phyloP scores from a whole-genome alignment of 2,888 invertebrate genomes.

The Catocala nupta region DNA sequence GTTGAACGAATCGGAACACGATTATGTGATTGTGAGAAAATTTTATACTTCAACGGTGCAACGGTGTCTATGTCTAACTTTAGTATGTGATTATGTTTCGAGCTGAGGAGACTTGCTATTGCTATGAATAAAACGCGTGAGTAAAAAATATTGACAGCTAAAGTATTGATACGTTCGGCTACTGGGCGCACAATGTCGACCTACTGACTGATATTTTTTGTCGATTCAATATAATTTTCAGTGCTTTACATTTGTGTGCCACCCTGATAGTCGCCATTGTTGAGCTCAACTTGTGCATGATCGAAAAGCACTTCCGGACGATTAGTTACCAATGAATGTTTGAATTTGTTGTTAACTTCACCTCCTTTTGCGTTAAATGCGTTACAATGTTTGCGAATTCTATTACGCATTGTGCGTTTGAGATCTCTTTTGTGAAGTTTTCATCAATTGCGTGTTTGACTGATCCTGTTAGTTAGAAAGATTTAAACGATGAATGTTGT shows the following conservation, averaged over 20 bases:
- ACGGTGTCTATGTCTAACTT: constrained; percentile 71
- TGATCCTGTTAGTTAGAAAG: constrained; percentile 69
- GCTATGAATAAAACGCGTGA: constrained; percentile 84
- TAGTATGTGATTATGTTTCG: constrained; percentile 79
- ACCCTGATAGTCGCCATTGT: constrained; percentile 80
- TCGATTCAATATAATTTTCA: constrained; percentile 43
- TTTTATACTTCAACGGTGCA: constrained; percentile 76
- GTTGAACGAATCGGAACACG: constrained; percentile 85
- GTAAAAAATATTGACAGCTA: constrained; percentile 58
- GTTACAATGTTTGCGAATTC: constrained; percentile 86
- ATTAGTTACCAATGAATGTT: constrained; percentile 83
- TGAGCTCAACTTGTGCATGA: constrained; percentile 77
- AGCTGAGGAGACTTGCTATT: constrained; percentile 71
- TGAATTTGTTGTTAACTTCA: constrained; percentile 85
- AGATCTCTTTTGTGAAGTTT: constrained; percentile 69
- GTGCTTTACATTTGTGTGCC: constrained; percentile 58
- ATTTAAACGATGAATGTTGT: constrained; percentile 8
- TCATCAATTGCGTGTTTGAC: constrained; percentile 75
- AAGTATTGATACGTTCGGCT: constrained; percentile 32
- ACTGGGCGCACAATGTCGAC: constrained; percentile 38
- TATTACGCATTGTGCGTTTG: constrained; percentile 83
- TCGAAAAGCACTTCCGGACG: constrained; percentile 81
- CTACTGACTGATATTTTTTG: constrained; percentile 50
- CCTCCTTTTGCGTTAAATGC: constrained; percentile 86
- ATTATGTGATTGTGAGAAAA: constrained; percentile 86